Base-by-base conservation (phyloP, 1,140 invertebrate species). In the Oppia nitens region DNA sequence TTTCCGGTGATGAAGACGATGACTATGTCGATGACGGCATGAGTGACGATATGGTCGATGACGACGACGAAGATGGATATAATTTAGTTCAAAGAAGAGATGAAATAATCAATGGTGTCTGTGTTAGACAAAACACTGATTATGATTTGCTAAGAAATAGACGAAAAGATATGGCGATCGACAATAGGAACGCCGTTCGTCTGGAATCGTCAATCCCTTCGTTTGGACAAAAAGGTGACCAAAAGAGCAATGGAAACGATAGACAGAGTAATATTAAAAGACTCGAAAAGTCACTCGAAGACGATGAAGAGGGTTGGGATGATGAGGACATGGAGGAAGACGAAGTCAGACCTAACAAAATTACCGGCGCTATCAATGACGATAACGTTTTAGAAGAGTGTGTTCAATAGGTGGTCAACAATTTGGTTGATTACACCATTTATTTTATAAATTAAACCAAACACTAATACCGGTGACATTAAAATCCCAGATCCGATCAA, bases 101-200 rank as follows among this genome's bases (percentile, higher is more conserved):
- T 23, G 57, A 59, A 53, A 87, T 90, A 61, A 91, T 90, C 62
- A 91, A 91, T 66, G 87, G 87, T 3, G 87, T 91, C 20, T 91
- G 87, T 68, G 85, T 91, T 1, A 87, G 89, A 83, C 83, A 85
- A 58, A 70, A 14, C 45, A 51, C 21, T 6, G 49, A 28, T 27
- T 25, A 53, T 12, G 25, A 53, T 27, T 1, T 28, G 32, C 27
- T 40, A 12, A 27, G 12, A 21, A 55, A 17, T 17, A 55, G n/a
- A 55, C 6, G 11, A 55, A 21, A 28, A 55, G n/a, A 55, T 25
- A 21, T 17, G 17, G 6, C 17, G 17, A 28, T 21, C 29, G 14
- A 47, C 12, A 14, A 55, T 32, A 28, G 14, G 4, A 20, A 51
- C 23, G n/a, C 49, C 6, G 49, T 28, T 20, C 6, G n/a, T 23